Evolutionary conservation across 2,113 vertebrate species (phyloP), one percentile per base, ranked within the genome.

Genomic region (Brachyhypopomus occidentalis): DNA sequence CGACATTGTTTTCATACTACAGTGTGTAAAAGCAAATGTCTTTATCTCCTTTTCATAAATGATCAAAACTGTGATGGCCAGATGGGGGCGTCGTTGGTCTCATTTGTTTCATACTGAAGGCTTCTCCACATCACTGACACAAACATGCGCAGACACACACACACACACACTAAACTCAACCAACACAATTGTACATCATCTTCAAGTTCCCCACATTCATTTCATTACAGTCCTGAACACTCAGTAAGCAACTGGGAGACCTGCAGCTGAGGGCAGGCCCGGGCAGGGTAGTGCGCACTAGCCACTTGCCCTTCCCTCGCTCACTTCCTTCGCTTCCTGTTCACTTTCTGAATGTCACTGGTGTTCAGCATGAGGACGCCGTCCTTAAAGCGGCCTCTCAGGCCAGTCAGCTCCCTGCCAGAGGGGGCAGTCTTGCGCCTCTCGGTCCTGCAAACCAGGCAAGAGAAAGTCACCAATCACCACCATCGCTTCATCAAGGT

Each of bases 381-480:
- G 72, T 97, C 91, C 91, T 93, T 97, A 91, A 98, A 99, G 89
- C 93, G 96, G 78, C 97, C 97, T 85, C 97, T 88, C 81, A 96
- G 97, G 41, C 96, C 97, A 0, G 89, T 86, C 25, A 91, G 94
- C 36, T 94, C 87, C 5, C 90, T 90, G 3, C 92, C 93, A 17
- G 94, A 91, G 14, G 92, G 86, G 70, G 59, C 23, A 0, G 77
- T 77, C 79, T 90, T 94, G 83, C 85, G 93, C 88, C 90, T 96
- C 89, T 92, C 95, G 78, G 88, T 75, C 82, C 96, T 98, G 84
- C 7, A 66, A 82, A 2, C 25, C 23, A 41, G 19, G 20, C 27
- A 76, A 38, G 77, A 17, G 45, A 0, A 20, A 59, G 63, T 48
- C 6, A 69, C 5, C 12, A 12, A 38, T 38, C 19, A 73, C 60